Conservation (phyloP, 2,797 vertebrate genomes). For the Cirrhinus molitorella region DNA sequence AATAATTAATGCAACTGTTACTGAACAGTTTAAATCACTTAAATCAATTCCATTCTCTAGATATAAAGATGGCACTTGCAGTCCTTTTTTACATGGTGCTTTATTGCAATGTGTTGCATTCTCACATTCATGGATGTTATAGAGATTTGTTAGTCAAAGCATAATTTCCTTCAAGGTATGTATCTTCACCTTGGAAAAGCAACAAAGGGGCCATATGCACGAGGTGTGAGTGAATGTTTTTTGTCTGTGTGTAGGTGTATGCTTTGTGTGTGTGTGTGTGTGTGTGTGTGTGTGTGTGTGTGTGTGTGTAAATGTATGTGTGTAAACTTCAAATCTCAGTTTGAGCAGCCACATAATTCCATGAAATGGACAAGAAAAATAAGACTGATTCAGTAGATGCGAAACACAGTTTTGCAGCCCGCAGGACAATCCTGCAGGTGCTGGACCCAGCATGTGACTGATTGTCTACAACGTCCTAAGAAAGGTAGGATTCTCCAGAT, state of each 20-base stretch:
- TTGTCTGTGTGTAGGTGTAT: slow-evolving; percentile 23
- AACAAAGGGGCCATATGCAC: slow-evolving; percentile 79
- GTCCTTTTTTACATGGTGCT: slow-evolving; percentile 82
- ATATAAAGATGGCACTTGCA: slow-evolving; percentile 35
- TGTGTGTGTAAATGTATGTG: slow-evolving; percentile 62
- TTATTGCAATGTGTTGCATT: slow-evolving; percentile 90
- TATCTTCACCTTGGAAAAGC: slow-evolving; percentile 81
- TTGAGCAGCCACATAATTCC: slow-evolving; percentile 79
- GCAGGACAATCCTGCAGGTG: slow-evolving; percentile 74
- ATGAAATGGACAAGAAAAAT: slow-evolving; percentile 72
- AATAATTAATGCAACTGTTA: background rate
- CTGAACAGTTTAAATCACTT: background rate
- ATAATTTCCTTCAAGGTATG: slow-evolving; percentile 83
- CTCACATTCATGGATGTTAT: slow-evolving; percentile 88
- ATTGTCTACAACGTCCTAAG: slow-evolving; percentile 84
- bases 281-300: slow-evolving; percentile 62
- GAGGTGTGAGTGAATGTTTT: slow-evolving; percentile 68
- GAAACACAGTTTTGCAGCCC: slow-evolving; percentile 73
- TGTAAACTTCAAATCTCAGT: slow-evolving; percentile 76
- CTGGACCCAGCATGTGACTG: slow-evolving; percentile 81
- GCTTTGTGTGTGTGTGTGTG: background rate
- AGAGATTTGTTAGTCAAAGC: slow-evolving; percentile 85
- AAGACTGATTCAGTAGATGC: slow-evolving; percentile 80
- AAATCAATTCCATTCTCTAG: background rate
- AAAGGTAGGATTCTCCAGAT: slow-evolving; percentile 77